Conservation (phyloP, 1,140 invertebrate genomes). For the Drosophila pseudoananassae region DNA sequence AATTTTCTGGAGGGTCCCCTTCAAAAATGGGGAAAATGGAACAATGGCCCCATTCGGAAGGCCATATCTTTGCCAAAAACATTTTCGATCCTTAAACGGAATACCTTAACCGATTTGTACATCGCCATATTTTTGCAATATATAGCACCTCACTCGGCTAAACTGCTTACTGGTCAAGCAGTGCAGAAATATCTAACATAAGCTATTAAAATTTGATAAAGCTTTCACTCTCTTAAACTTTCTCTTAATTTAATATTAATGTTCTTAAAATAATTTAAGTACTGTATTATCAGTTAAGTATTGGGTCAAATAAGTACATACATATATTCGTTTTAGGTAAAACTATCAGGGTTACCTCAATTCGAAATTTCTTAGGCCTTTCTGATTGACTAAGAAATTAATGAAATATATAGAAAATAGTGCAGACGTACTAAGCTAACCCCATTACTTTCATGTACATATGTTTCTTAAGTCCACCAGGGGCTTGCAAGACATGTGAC, state of each 20-base stretch:
- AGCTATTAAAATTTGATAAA: conserved; percentile 4
- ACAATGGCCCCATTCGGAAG: no score
- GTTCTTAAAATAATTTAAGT: neutral
- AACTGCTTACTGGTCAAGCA: conserved; percentile 6
- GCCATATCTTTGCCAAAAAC: no score
- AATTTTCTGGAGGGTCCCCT: no score
- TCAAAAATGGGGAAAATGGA: no score
- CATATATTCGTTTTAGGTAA: neutral
- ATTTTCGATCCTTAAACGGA: no score
- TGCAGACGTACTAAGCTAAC: conserved; percentile 25
- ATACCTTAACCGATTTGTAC: no score
- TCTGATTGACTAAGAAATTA: conserved; percentile 29
- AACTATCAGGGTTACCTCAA: conserved; percentile 3
- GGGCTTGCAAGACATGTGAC: conserved; percentile 40
- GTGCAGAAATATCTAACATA: conserved; percentile 30
- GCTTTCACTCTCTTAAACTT: conserved; percentile 29
- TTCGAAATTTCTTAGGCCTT: neutral
- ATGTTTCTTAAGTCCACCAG: conserved; percentile 28
- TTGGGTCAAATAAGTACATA: no score
- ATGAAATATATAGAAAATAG: conserved; percentile 28
- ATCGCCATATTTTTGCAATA: no score
- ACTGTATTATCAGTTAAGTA: conserved; percentile 6
- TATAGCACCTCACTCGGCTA: no score
- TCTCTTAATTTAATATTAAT: conserved; percentile 31
- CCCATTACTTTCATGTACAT: conserved; percentile 15